Percentiles rank a stretch among this genome's conserved stretches.
These are phyloP conservation scores for Tachyglossus aculeatus DNA, from an alignment of 2,797 vertebrate species.

Conservation along the genomic window DNA sequence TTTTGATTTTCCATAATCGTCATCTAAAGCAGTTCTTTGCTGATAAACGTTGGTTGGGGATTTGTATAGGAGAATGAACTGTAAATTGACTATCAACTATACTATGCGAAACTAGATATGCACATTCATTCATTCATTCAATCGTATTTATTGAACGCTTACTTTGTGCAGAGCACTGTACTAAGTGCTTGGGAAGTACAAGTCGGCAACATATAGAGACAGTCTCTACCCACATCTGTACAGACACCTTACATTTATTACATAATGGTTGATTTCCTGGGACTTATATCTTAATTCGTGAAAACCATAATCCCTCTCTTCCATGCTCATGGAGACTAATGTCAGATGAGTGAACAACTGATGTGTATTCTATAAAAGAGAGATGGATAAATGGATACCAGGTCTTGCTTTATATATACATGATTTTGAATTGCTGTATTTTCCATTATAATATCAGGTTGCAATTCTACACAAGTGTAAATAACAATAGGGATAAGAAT, in stretches of 20 bases:
- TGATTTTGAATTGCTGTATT: conserved; percentile 34
- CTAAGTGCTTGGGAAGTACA: too few species aligned
- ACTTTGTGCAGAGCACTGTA: too few species aligned
- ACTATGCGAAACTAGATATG: too few species aligned
- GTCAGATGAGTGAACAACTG: conserved; percentile 13
- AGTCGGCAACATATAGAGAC: conserved; percentile 9
- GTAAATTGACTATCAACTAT: not conserved
- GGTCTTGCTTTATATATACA: conserved; percentile 25
- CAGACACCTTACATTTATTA: not conserved
- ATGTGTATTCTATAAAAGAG: conserved; percentile 15
- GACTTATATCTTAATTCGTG: conserved; percentile 46
- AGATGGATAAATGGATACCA: conserved; percentile 43
- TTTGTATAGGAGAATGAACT: not conserved
- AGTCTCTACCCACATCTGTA: not conserved
- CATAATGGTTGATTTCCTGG: conserved; percentile 26
- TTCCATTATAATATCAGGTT: conserved; percentile 28
- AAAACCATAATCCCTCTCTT: conserved; percentile 51
- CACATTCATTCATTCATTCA: too few species aligned
- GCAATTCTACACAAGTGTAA: conserved; percentile 18
- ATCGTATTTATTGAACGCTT: too few species aligned
- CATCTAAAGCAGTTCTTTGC: not conserved
- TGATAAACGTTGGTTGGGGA: too few species aligned
- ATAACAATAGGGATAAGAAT: too few species aligned
- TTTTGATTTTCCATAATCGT: not conserved
- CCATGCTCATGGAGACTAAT: conserved; percentile 59